A percentile compares a stretch with the other conserved stretches of the same genome.
phyloP scores from a whole-genome alignment of 1,140 invertebrate species.

The Trachymyrmex cornetzi region DNA sequence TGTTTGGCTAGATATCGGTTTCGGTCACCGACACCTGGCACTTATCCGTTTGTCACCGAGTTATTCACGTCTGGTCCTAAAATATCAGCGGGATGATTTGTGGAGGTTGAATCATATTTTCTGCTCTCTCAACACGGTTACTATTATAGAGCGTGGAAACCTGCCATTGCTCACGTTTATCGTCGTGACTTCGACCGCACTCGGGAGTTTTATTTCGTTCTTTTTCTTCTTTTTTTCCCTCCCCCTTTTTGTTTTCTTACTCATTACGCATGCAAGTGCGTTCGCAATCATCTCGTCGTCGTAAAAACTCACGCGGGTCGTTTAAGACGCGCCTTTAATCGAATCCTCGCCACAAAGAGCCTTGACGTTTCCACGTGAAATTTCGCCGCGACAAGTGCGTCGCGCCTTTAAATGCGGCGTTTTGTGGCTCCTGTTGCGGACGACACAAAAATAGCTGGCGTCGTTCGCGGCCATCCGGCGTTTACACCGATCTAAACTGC shows the following conservation, averaged over 20 bases:
- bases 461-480: conserved; percentile 74
- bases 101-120: conserved; percentile 8
- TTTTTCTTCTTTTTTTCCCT: background rate
- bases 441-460: conserved; percentile 74
- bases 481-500: conserved; percentile 70
- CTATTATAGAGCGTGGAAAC: background rate
- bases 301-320: conserved; percentile 42
- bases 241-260: background rate
- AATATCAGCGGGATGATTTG: conserved; percentile 12
- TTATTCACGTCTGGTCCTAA: conserved; percentile 38
- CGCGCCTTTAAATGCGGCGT: conserved; percentile 64
- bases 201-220: background rate
- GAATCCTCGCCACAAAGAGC: conserved; percentile 44
- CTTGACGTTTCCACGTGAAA: conserved; percentile 62
- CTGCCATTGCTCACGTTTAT: background rate
- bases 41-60: conserved; percentile 57
- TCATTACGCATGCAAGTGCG: conserved; percentile 14
- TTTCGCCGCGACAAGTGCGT: conserved; percentile 62
- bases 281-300: background rate
- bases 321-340: conserved; percentile 47
- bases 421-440: conserved; percentile 71
- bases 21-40: conserved; percentile 48
- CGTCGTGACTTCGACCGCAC: background rate
- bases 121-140: background rate
- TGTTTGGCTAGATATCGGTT: conserved; percentile 63